Evolutionary conservation across 2,113 vertebrate species (phyloP).

Genomic region (Fulmarus glacialis): DNA sequence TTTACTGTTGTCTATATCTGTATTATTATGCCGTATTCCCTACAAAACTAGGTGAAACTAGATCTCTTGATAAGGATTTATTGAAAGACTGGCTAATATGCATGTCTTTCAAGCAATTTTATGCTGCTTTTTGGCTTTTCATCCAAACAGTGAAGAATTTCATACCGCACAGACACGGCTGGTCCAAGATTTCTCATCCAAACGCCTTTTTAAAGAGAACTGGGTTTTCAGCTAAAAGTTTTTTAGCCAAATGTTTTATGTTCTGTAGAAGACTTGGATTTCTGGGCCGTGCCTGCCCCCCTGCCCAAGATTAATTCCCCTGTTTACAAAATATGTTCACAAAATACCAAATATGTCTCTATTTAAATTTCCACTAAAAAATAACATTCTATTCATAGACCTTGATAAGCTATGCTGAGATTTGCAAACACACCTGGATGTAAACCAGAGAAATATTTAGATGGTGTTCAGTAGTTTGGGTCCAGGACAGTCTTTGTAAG

Average conservation of each 20-base stretch:
- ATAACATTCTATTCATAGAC: not conserved
- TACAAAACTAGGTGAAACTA: not conserved
- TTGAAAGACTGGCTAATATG: not conserved
- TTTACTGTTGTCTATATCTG: not conserved
- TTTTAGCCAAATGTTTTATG: not conserved
- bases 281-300: not conserved
- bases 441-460: not conserved
- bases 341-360: not conserved
- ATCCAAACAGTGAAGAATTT: not conserved
- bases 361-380: not conserved
- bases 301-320: not conserved
- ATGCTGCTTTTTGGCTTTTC: not conserved
- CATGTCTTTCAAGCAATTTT: not conserved
- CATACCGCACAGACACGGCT: not conserved
- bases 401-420: not conserved
- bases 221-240: not conserved
- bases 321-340: not conserved
- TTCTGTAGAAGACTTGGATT: not conserved
- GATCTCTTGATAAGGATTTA: not conserved
- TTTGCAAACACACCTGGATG: not conserved
- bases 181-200: not conserved
- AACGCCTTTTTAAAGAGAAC: not conserved
- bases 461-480: not conserved
- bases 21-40: not conserved
- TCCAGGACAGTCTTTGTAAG: not conserved